Conservation (phyloP, 2,113 vertebrate genomes). For the Crotalus helleri region DNA sequence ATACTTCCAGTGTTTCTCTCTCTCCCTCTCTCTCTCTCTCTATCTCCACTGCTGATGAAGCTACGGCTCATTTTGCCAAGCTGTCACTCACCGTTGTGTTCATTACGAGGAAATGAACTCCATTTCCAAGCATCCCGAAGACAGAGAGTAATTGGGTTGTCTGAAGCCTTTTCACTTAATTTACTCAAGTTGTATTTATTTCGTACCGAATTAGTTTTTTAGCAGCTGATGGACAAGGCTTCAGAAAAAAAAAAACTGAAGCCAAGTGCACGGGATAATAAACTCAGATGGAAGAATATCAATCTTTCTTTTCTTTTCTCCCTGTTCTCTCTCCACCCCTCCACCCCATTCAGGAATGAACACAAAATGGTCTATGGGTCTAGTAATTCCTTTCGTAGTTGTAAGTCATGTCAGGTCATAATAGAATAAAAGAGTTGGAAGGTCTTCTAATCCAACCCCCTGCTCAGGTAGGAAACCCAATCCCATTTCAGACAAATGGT, state of each 20-base stretch:
- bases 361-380: neutral
- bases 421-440: no score
- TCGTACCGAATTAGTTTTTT: slow-evolving; percentile 64
- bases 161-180: slow-evolving; percentile 67
- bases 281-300: slow-evolving; percentile 46
- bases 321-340: neutral
- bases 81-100: slow-evolving; percentile 63
- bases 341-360: neutral
- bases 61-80: slow-evolving; percentile 25
- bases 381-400: slow-evolving; percentile 22
- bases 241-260: slow-evolving; percentile 49
- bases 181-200: slow-evolving; percentile 72
- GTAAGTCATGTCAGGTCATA: neutral
- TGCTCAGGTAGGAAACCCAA: no score
- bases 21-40: neutral
- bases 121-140: slow-evolving; percentile 28
- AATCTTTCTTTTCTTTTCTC: neutral
- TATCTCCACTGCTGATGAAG: slow-evolving; percentile 14
- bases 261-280: slow-evolving; percentile 59
- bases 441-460: no score
- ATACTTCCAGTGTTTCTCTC: neutral
- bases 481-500: neutral
- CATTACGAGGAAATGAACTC: slow-evolving; percentile 71
- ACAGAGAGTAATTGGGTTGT: slow-evolving; percentile 63
- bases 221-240: slow-evolving; percentile 59